A percentile compares a stretch with the other conserved stretches of the same genome.
These are phyloP conservation scores for Euleptes europaea DNA, from an alignment of 2,113 vertebrate species.

Conservation along the genomic window DNA sequence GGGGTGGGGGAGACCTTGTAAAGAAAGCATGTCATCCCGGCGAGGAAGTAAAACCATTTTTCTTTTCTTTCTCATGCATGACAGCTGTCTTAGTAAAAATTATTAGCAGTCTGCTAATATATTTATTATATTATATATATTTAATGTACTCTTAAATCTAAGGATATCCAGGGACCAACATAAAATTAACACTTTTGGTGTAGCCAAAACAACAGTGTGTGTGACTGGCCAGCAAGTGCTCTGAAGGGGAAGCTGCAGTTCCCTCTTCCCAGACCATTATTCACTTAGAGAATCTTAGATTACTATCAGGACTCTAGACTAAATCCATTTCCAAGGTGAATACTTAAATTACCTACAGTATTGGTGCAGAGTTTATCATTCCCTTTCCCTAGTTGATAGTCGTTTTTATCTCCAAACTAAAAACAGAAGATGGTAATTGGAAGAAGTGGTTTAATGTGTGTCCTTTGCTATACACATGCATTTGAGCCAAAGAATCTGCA, in stretches of 20 bases:
- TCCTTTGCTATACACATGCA: conserved; percentile 17
- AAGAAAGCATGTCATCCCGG: conserved; percentile 66
- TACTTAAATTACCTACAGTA: conserved; percentile 6
- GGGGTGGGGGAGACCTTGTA: conserved; percentile 25
- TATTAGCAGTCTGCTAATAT: conserved; percentile 72
- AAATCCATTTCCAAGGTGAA: conserved; percentile 41
- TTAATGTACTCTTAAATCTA: conserved; percentile 64
- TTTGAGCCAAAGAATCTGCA: conserved; percentile 25
- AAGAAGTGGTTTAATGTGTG: not conserved
- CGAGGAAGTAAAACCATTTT: conserved; percentile 82
- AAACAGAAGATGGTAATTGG: conserved; percentile 10
- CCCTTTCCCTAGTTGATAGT: conserved; percentile 11
- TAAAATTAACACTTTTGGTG: conserved; percentile 61
- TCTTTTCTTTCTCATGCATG: conserved; percentile 75
- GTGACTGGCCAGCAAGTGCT: conserved; percentile 51
- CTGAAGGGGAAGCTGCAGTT: conserved; percentile 41
- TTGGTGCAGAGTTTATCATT: conserved; percentile 18
- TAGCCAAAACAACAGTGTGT: conserved; percentile 70
- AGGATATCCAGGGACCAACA: conserved; percentile 56
- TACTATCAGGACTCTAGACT: conserved; percentile 54
- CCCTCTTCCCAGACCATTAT: conserved; percentile 45
- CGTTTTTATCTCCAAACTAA: conserved; percentile 8
- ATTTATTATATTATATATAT: too few relatives aligned
- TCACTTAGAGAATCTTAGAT: conserved; percentile 54
- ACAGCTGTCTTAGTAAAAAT: conserved; percentile 76